Percentiles rank a stretch among this genome's conserved stretches.
These are phyloP conservation scores for Pomphorhynchus laevis DNA, from an alignment of 1,140 invertebrate species.

Conservation along the genomic window DNA sequence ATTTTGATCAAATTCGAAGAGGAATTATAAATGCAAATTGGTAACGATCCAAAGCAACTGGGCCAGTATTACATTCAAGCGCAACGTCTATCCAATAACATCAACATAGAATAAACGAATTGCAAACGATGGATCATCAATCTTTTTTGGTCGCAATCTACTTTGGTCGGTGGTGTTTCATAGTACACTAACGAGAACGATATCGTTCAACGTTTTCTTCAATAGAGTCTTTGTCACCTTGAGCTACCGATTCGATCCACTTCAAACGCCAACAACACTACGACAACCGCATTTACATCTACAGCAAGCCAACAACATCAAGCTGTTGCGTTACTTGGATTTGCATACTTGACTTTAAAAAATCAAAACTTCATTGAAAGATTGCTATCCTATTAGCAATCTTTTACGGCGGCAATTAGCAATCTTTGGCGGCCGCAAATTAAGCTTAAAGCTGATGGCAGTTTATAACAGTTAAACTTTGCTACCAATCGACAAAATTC, in stretches of 20 bases:
- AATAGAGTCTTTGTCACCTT: constrained; percentile 35
- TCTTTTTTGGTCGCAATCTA: constrained; percentile 34
- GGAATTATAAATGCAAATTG: no score
- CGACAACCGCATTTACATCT: no score
- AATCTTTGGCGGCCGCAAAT: constrained; percentile 1
- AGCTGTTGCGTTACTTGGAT: not conserved
- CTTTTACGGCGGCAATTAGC: no score
- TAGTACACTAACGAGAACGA: constrained; percentile 57
- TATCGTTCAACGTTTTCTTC: constrained; percentile 30
- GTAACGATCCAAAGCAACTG: no score
- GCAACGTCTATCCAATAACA: no score
- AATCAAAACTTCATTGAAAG: not conserved
- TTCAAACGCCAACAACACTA: constrained; percentile 14
- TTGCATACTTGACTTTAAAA: constrained; percentile 4
- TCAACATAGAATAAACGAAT: no score
- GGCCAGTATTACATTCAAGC: no score
- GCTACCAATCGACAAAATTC: constrained; percentile 31
- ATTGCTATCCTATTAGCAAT: not conserved
- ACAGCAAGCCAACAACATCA: constrained; percentile 10
- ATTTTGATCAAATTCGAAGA: no score
- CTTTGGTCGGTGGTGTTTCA: constrained; percentile 72
- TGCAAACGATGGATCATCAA: no score
- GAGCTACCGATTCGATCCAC: constrained; percentile 75
- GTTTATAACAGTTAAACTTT: not conserved
- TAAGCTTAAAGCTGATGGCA: not conserved